Conservation (phyloP, 2,888 invertebrate species). For the Hipparchia sbordonii region DNA sequence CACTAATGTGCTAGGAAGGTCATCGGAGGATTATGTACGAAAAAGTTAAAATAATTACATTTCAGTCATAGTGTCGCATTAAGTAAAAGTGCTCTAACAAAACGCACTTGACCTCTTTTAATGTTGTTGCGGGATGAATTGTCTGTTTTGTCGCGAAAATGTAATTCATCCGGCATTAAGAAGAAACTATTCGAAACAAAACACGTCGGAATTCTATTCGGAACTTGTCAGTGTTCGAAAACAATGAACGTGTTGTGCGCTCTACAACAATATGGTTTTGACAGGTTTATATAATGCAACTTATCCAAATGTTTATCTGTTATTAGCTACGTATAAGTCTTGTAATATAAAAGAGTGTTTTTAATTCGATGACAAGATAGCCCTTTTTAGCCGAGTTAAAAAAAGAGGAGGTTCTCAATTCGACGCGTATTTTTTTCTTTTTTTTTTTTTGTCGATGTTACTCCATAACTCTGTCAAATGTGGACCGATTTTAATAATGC, state of each 20-base stretch:
- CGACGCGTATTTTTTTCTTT: no score
- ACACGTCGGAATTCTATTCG: conserved; percentile 34
- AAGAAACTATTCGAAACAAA: conserved; percentile 36
- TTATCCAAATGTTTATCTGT: conserved; percentile 27
- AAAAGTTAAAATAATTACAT: conserved; percentile 29
- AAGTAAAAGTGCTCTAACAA: conserved; percentile 26
- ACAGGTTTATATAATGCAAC: conserved; percentile 37
- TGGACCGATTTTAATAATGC: no score
- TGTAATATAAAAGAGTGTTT: no score
- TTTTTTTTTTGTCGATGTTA: no score
- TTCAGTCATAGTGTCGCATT: conserved; percentile 22
- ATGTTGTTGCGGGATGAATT: conserved; percentile 33
- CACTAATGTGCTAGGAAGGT: background rate
- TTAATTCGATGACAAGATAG: no score
- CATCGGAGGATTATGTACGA: background rate
- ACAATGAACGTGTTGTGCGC: conserved; percentile 27
- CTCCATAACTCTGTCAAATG: no score
- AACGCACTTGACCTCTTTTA: conserved; percentile 38
- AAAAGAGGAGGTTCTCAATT: no score
- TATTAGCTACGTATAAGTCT: conserved; percentile 2
- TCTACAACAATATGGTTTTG: conserved; percentile 38
- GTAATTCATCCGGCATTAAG: conserved; percentile 38
- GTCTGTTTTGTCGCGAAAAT: conserved; percentile 38
- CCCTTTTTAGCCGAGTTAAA: no score
- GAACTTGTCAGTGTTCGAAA: conserved; percentile 40